Evolutionary conservation across 37 sponge, comb jelly and placozoan genomes (phyloP).

Genomic region (Ianthella basta): DNA sequence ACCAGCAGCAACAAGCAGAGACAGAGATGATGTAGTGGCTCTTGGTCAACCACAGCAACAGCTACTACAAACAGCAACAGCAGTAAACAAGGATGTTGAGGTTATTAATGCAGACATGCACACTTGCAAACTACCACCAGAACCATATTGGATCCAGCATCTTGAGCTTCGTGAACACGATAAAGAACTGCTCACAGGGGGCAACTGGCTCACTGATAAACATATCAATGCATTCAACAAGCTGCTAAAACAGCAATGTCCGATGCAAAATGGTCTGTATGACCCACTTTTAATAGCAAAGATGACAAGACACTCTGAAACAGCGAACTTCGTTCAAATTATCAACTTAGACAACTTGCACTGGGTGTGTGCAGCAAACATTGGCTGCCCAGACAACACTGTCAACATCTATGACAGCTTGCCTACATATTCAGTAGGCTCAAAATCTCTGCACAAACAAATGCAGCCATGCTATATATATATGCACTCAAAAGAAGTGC

Average conservation of each 20-base stretch:
- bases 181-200: background rate
- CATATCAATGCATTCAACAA: constrained; percentile 15
- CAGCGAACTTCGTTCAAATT: constrained; percentile 42
- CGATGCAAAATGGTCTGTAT: constrained; percentile 35
- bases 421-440: constrained; percentile 31
- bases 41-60: background rate
- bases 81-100: background rate
- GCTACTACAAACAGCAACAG: constrained; percentile 6
- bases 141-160: constrained; percentile 18
- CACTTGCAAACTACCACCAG: constrained; percentile 16
- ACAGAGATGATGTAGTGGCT: no score
- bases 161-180: background rate
- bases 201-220: constrained; percentile 39
- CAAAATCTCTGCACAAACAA: background rate
- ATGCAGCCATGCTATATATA: background rate
- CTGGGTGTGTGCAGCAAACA: constrained; percentile 50
- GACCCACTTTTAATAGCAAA: constrained; percentile 31
- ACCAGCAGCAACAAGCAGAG: background rate
- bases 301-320: constrained; percentile 4
- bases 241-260: constrained; percentile 22
- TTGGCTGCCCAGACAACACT: constrained; percentile 30
- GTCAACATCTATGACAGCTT: constrained; percentile 1
- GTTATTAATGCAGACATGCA: constrained; percentile 9
- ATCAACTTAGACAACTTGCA: constrained; percentile 28
- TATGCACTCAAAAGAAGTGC: background rate